Evolutionary conservation across 1,140 invertebrate genomes (phyloP).

Genomic region (Drosophila pandora): DNA sequence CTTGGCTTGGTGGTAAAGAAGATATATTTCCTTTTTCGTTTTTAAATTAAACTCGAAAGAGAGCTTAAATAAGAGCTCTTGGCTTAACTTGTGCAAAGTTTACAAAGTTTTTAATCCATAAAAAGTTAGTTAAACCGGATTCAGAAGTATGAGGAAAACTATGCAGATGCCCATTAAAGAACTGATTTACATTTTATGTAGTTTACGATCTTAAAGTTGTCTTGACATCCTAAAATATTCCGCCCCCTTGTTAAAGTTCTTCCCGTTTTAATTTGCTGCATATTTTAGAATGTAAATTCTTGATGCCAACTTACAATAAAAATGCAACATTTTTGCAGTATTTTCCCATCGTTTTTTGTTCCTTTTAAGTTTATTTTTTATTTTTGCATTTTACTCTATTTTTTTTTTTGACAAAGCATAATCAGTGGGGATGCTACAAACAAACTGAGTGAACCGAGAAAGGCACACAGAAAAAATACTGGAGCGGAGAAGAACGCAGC

Average conservation of each 20-base stretch:
- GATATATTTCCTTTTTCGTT: constrained; percentile 10
- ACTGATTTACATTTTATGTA: neutral
- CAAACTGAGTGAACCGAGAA: constrained; percentile 50
- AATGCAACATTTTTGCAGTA: constrained; percentile 61
- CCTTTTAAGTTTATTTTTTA: neutral
- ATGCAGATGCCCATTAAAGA: neutral
- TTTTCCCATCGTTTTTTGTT: constrained; percentile 27
- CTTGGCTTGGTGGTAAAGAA: neutral
- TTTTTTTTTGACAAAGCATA: constrained; percentile 39
- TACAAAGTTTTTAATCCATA: neutral
- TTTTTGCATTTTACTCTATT: neutral
- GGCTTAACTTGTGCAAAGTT: neutral
- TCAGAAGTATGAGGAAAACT: neutral
- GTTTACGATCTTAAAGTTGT: neutral
- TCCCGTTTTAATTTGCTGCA: constrained; percentile 72
- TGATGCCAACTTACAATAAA: constrained; percentile 43
- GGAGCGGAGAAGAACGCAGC: constrained; percentile 52
- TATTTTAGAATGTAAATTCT: constrained; percentile 75
- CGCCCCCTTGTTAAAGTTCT: constrained; percentile 47
- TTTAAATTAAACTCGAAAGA: constrained; percentile 1
- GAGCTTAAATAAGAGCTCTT: neutral
- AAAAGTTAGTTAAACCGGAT: constrained; percentile 5
- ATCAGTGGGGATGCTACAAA: constrained; percentile 61
- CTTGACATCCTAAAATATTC: constrained; percentile 29
- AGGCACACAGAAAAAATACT: constrained; percentile 18